These are phyloP conservation scores for Hemicordylus capensis DNA, from an alignment of 2,113 vertebrate species.

Conservation along the genomic window DNA sequence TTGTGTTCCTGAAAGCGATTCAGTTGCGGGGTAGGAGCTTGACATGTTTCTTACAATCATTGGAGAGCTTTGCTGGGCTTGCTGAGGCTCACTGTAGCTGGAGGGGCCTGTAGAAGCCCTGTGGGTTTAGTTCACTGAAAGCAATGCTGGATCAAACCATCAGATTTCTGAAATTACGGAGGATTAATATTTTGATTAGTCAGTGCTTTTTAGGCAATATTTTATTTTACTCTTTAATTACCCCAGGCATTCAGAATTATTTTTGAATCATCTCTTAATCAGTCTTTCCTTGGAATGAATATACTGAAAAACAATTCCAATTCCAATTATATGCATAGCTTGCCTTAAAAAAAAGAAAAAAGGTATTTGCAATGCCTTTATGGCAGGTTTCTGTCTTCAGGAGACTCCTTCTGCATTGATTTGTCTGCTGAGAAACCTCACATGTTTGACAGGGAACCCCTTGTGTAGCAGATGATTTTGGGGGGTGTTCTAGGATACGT, in stretches of 20 bases:
- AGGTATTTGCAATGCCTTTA: background rate
- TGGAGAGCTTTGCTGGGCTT: constrained; percentile 56
- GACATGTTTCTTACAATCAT: constrained; percentile 61
- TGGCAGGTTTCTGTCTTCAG: background rate
- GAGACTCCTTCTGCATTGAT: too few species aligned
- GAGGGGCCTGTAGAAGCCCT: constrained; percentile 54
- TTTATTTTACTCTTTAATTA: constrained; percentile 6
- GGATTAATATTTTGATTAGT: constrained; percentile 25
- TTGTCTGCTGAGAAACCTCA: too few species aligned
- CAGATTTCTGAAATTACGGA: constrained; percentile 15
- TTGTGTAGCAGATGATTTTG: background rate
- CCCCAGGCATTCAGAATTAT: background rate
- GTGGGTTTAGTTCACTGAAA: constrained; percentile 39
- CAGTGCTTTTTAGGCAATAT: background rate
- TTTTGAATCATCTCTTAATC: constrained; percentile 17
- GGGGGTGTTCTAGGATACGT: too few species aligned
- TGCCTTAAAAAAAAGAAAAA: too few species aligned
- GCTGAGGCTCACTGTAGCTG: constrained; percentile 41
- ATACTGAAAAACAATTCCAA: background rate
- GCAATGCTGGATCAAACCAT: constrained; percentile 20
- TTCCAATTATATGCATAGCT: background rate
- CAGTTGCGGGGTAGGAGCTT: constrained; percentile 50
- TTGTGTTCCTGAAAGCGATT: constrained; percentile 61
- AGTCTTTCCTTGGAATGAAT: background rate
- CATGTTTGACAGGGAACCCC: too few species aligned